A percentile compares a stretch with the other conserved stretches of the same genome.
Evolutionary conservation across 1,140 invertebrate genomes (phyloP).

Genomic region (Vanessa atalanta): DNA sequence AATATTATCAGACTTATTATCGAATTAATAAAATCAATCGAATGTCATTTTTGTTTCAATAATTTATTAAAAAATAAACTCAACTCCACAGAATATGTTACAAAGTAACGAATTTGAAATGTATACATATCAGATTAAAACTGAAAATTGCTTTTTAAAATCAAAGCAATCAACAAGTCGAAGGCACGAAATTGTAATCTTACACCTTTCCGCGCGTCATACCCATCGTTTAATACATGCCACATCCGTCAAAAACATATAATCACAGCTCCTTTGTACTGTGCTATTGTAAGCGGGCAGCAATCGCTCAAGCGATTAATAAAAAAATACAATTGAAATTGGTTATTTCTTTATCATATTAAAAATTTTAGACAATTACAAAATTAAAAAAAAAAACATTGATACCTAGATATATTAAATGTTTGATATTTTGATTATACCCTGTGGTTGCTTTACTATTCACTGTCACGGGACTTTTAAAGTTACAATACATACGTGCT

Average conservation of each 20-base stretch:
- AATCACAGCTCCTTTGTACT: slow-evolving; percentile 32
- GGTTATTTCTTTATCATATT: no score
- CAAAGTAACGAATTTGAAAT: slow-evolving; percentile 1
- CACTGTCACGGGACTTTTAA: no score
- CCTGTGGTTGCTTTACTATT: no score
- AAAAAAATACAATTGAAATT: no score
- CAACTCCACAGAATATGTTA: background rate
- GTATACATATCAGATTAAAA: background rate
- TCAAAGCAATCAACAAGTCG: slow-evolving; percentile 32
- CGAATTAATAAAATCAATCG: no score
- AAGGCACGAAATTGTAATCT: slow-evolving; percentile 47
- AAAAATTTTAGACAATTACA: no score
- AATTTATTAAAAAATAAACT: background rate
- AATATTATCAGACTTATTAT: no score
- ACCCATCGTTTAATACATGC: slow-evolving; percentile 42
- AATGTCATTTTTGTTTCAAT: no score
- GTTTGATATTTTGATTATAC: no score
- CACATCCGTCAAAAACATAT: slow-evolving; percentile 43
- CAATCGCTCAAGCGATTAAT: slow-evolving; percentile 7
- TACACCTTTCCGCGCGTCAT: slow-evolving; percentile 52
- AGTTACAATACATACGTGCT: no score
- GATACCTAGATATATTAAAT: no score
- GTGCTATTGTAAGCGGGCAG: slow-evolving; percentile 29
- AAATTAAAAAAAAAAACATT: no score
- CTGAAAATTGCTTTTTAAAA: slow-evolving; percentile 15